Percentiles rank a stretch among this genome's conserved stretches.
Conservation (phyloP, 2,888 invertebrate species). For the Drosophila austrosaltans region DNA sequence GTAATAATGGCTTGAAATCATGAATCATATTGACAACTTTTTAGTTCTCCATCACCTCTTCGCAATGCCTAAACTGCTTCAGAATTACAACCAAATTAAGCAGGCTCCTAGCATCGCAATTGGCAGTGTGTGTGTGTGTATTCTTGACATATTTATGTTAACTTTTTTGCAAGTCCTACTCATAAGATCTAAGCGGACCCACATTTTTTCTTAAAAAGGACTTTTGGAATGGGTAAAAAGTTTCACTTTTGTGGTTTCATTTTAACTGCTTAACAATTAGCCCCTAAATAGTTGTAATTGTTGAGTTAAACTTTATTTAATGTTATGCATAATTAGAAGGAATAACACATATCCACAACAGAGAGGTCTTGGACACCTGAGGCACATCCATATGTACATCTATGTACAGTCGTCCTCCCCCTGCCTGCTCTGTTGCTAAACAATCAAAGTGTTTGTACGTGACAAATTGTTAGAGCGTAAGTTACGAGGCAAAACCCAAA, state of each 20-base stretch:
- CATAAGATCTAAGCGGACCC: neutral
- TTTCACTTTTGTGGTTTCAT: slow-evolving; percentile 32
- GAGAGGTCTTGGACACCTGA: slow-evolving; percentile 1
- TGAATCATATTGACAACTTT: too few relatives aligned
- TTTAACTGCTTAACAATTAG: slow-evolving; percentile 60
- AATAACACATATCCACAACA: slow-evolving; percentile 2
- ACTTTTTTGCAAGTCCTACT: too few relatives aligned
- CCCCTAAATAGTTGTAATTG: slow-evolving; percentile 76
- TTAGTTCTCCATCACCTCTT: too few relatives aligned
- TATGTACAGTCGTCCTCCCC: slow-evolving; percentile 12
- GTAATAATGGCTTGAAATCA: too few relatives aligned
- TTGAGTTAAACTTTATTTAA: slow-evolving; percentile 75
- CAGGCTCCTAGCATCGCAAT: too few relatives aligned
- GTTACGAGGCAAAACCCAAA: slow-evolving; percentile 66
- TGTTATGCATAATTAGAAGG: slow-evolving; percentile 70
- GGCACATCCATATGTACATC: slow-evolving; percentile 2
- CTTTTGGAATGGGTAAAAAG: slow-evolving; percentile 17
- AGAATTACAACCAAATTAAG: too few relatives aligned
- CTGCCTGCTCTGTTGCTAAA: slow-evolving; percentile 49
- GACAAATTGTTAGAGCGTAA: slow-evolving; percentile 83
- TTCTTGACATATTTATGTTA: too few relatives aligned
- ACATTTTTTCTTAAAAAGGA: neutral
- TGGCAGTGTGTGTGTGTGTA: too few relatives aligned
- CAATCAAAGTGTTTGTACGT: slow-evolving; percentile 82
- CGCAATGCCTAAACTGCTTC: too few relatives aligned